Evolutionary conservation across 37 sponge, comb jelly and placozoan species (phyloP).

Genomic region (Eunapius fragilis): DNA sequence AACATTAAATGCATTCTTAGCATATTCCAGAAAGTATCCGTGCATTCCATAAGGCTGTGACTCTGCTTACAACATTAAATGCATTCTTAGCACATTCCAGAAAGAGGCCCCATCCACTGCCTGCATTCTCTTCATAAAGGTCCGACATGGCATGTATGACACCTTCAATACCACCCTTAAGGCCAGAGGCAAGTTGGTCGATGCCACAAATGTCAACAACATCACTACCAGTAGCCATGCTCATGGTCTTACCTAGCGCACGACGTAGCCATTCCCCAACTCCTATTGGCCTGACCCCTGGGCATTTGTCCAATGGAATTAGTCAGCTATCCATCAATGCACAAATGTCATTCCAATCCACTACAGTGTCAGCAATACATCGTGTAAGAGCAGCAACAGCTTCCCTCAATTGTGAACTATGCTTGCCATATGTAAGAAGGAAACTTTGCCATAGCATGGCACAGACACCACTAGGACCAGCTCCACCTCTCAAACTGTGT

Average conservation of each 20-base stretch:
- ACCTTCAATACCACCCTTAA: conserved; percentile 44
- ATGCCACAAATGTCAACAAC: conserved; percentile 22
- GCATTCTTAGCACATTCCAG: conserved; percentile 30
- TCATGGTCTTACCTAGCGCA: conserved; percentile 20
- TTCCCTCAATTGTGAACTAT: conserved; percentile 19
- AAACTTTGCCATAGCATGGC: conserved; percentile 32
- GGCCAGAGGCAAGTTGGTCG: conserved; percentile 16
- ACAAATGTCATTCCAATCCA: conserved; percentile 2
- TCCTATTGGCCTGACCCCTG: conserved; percentile 23
- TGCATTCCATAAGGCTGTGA: conserved; percentile 17
- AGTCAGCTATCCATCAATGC: conserved; percentile 8
- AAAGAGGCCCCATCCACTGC: conserved; percentile 32
- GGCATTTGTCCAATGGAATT: conserved; percentile 15
- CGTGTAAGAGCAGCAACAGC: conserved; percentile 11
- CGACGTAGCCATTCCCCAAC: conserved; percentile 17
- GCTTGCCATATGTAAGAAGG: too few species aligned
- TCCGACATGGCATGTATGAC: conserved; percentile 35
- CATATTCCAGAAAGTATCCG: conserved; percentile 35
- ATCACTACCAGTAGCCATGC: conserved; percentile 20
- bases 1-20: conserved; percentile 16
- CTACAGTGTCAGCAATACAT: conserved; percentile 14
- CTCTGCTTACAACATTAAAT: conserved; percentile 7
- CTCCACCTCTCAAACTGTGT: conserved; percentile 12
- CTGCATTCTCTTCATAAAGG: conserved; percentile 35
- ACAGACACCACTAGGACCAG: conserved; percentile 23